Conservation (phyloP, 2,113 vertebrate genomes). For the Puma concolor region DNA sequence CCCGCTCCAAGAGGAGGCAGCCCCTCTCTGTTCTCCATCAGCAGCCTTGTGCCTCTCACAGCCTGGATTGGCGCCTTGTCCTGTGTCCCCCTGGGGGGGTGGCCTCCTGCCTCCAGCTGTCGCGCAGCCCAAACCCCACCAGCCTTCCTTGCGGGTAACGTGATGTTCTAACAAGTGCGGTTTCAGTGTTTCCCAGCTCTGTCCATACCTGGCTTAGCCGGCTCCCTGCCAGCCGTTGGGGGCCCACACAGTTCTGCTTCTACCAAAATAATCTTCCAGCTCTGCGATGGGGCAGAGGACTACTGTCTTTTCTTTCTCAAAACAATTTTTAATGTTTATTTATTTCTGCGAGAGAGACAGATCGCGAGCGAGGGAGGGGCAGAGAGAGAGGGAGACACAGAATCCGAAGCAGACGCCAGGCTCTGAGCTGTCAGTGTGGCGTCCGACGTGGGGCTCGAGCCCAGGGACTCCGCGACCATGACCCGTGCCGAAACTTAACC, state of each 20-base stretch:
- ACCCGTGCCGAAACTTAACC: too few relatives aligned
- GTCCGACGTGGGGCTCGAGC: too few relatives aligned
- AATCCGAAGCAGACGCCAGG: too few relatives aligned
- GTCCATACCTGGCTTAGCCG: neutral
- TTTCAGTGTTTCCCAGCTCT: neutral
- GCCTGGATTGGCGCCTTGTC: neutral
- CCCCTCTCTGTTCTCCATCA: neutral
- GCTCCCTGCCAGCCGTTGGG: neutral
- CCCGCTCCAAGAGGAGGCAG: neutral
- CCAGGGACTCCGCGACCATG: too few relatives aligned
- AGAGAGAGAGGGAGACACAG: too few relatives aligned
- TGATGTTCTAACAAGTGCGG: neutral
- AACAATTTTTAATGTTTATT: too few relatives aligned
- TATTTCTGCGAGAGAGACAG: too few relatives aligned
- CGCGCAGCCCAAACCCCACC: neutral
- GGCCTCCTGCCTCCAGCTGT: neutral
- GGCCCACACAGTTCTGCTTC: neutral
- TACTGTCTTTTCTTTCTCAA: too few relatives aligned
- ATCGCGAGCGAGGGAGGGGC: too few relatives aligned
- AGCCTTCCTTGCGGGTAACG: neutral
- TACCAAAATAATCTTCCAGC: neutral
- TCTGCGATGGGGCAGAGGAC: neutral
- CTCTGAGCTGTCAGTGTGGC: too few relatives aligned
- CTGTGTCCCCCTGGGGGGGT: neutral
- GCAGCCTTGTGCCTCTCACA: neutral